Percentiles rank a stretch among this genome's conserved stretches.
Conservation (phyloP, 2,797 vertebrate genomes). For the Coreius guichenoti region DNA sequence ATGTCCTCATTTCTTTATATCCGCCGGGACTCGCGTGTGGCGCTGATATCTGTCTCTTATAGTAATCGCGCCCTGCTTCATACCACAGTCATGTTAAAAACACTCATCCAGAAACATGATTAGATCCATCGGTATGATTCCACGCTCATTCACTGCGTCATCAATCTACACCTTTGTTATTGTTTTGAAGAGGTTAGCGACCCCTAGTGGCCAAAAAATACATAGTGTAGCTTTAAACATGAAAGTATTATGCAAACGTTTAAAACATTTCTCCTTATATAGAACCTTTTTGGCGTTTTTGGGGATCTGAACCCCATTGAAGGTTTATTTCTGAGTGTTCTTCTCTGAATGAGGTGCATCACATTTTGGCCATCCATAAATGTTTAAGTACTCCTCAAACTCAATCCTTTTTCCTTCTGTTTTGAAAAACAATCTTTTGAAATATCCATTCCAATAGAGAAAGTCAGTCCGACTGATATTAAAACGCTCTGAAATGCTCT, state of each 20-base stretch:
- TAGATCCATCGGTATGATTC: too few species aligned
- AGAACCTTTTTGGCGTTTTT: background rate
- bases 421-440: slow-evolving; percentile 44
- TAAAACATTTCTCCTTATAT: background rate
- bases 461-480: slow-evolving; percentile 38
- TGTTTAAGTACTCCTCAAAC: slow-evolving; percentile 20
- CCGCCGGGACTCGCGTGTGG: too few species aligned
- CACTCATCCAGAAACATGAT: too few species aligned
- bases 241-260: background rate
- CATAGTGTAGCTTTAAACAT: background rate
- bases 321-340: background rate
- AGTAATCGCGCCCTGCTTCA: too few species aligned
- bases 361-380: slow-evolving; percentile 46
- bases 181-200: too few species aligned
- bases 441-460: slow-evolving; percentile 42
- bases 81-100: too few species aligned
- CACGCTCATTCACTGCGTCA: too few species aligned
- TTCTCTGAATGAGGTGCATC: slow-evolving; percentile 49
- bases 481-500: slow-evolving; percentile 19
- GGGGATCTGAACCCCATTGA: background rate
- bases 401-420: slow-evolving; percentile 14
- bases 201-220: too few species aligned
- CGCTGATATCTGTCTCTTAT: too few species aligned
- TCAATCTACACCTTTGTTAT: too few species aligned
- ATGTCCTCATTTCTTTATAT: too few species aligned